phyloP scores from a whole-genome alignment of 2,797 vertebrate genomes.

The Danio kyathit region DNA sequence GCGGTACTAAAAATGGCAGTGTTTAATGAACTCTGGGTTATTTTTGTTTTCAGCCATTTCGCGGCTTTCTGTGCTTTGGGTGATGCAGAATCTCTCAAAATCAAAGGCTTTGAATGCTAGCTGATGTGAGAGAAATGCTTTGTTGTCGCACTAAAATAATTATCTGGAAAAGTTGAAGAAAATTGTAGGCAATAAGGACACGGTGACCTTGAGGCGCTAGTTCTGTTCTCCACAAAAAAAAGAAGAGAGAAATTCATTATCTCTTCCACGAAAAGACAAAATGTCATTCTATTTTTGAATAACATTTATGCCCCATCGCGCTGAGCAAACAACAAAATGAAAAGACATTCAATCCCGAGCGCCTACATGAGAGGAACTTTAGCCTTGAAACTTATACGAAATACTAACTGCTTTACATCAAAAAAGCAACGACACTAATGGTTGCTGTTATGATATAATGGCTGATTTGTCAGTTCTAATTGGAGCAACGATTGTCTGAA shows the following conservation, averaged over 20 bases:
- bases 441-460: conserved; percentile 60
- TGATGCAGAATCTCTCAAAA: neutral
- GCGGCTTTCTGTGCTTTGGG: neutral
- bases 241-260: conserved; percentile 22
- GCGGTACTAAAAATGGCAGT: neutral
- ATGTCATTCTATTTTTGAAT: conserved; percentile 21
- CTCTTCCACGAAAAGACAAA: conserved; percentile 18
- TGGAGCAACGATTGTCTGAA: conserved; percentile 58
- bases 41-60: conserved; percentile 4
- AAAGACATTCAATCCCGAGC: neutral
- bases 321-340: conserved; percentile 6
- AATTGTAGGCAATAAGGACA: conserved; percentile 15
- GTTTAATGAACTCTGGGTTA: conserved; percentile 3
- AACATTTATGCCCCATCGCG: neutral
- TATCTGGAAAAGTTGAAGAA: conserved; percentile 14
- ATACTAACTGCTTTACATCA: conserved; percentile 55
- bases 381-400: conserved; percentile 42
- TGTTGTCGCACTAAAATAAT: conserved; percentile 11
- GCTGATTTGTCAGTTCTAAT: conserved; percentile 61
- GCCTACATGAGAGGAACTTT: conserved; percentile 3
- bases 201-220: conserved; percentile 39
- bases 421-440: conserved; percentile 55
- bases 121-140: conserved; percentile 9
- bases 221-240: conserved; percentile 26
- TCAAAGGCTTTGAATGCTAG: neutral